Evolutionary conservation across 2,888 invertebrate species (phyloP).

Genomic region (Seladonia tumulorum): DNA sequence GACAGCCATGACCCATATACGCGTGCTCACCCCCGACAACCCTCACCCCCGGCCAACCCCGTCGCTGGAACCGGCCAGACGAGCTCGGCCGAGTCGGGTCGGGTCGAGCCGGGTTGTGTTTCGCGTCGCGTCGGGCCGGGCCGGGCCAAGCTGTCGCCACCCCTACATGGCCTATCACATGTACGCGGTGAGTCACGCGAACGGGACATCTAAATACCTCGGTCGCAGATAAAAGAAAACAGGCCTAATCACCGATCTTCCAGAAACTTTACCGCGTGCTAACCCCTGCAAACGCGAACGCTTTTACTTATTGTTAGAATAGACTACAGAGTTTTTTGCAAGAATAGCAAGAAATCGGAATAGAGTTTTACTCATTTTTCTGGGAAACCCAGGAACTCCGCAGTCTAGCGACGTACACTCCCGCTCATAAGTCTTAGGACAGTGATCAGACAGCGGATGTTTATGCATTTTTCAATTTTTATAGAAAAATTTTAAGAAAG

Average conservation of each 20-base stretch:
- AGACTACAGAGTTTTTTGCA: too few species aligned
- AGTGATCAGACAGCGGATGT: too few species aligned
- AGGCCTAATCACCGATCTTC: not conserved
- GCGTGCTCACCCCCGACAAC: slow-evolving; percentile 51
- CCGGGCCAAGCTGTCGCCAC: not conserved
- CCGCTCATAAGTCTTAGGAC: too few species aligned
- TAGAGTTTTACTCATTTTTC: too few species aligned
- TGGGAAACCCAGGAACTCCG: too few species aligned
- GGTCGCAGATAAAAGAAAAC: not conserved
- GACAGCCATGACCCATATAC: slow-evolving; percentile 75
- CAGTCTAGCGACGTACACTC: too few species aligned
- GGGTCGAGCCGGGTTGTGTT: not conserved
- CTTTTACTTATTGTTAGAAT: too few species aligned
- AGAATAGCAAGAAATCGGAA: too few species aligned
- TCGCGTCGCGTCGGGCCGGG: not conserved
- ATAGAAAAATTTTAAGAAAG: too few species aligned
- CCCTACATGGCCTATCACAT: not conserved
- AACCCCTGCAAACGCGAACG: too few species aligned
- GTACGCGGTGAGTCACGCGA: not conserved
- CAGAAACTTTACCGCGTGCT: too few species aligned
- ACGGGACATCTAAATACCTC: not conserved
- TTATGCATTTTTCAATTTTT: too few species aligned
- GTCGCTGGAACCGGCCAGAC: slow-evolving; percentile 36
- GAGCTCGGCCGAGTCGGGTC: not conserved
- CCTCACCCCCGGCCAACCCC: slow-evolving; percentile 54